Base-by-base conservation (phyloP, 2,113 vertebrate genomes). In the Onychostoma macrolepis region DNA sequence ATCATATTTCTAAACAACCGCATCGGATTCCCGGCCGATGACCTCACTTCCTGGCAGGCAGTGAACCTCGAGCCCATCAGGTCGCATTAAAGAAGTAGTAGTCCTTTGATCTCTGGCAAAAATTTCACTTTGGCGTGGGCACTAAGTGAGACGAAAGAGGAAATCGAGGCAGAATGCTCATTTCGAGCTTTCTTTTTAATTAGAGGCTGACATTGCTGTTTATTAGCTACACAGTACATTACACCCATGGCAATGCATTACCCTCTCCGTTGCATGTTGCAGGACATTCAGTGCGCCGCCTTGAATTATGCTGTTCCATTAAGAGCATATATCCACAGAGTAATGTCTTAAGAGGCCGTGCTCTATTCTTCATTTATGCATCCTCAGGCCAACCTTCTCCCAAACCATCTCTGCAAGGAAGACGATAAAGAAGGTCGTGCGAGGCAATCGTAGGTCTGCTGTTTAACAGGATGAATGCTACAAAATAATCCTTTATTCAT, bases 201-300 rank as follows among this genome's bases (percentile, higher is more conserved):
- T 91, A 91, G 65, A 92, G 28, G 83, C 72, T 91, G 92, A 91
- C 91, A 93, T 92, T 92, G 89, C 81, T 61, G 85, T 91, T 92
- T 90, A 91, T 83, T 80, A 86, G 86, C 84, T 89, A 28, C n/a
- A 90, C 76, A 87, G 41, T 88, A 90, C 65, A 90, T 92, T 88
- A 84, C 88, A 85, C 87, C 84, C 82, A 85, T 85, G 84, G 89
- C 90, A 88, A 80, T 77, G 82, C 84, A 89, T 90, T 88, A 85
- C 79, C 86, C 89, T 87, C 76, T 26, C 82, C 71, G 9, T 82
- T 74, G 83, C 63, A 85, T 86, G 81, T 78, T 87, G 80, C 69
- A 43, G 36, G 69, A 88, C 63, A 77, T 50, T 87, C 82, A 86
- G 53, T 21, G 38, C 41, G 74, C 45, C 12, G 11, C 36, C 50